These are phyloP conservation scores for Numenius arquata DNA, from an alignment of 2,113 vertebrate species.

Conservation along the genomic window DNA sequence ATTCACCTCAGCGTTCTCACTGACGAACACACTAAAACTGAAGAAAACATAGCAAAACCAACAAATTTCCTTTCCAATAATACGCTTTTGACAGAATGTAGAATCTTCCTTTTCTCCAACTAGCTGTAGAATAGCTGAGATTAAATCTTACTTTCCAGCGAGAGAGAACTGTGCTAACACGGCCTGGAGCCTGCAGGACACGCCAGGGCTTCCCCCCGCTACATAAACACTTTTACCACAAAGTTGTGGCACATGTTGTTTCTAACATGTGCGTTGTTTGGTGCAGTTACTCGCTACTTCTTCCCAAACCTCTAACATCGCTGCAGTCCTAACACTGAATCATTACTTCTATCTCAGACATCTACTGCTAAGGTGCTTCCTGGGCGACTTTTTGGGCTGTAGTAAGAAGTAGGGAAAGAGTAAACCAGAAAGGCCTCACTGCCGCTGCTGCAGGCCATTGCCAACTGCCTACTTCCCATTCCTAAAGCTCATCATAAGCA, in stretches of 20 bases:
- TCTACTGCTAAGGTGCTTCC: accelerated
- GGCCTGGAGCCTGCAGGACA: background rate
- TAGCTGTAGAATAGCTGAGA: background rate
- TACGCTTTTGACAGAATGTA: background rate
- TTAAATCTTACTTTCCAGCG: background rate
- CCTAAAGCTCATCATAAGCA: background rate
- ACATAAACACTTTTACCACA: background rate
- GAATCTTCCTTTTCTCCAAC: background rate
- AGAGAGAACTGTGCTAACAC: background rate
- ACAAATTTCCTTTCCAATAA: background rate
- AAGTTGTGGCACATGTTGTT: accelerated
- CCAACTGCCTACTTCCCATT: background rate
- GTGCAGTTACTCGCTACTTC: background rate
- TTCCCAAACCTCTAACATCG: background rate
- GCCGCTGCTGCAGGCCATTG: no score
- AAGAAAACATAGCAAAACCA: slow-evolving; percentile 3
- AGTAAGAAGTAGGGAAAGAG: background rate
- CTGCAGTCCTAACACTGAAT: background rate
- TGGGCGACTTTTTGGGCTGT: background rate
- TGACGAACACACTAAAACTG: slow-evolving; percentile 23
- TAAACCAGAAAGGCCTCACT: background rate
- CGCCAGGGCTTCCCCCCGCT: background rate
- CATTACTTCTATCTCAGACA: background rate
- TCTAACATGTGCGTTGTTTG: background rate
- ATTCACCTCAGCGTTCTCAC: background rate